phyloP scores from a whole-genome alignment of 2,113 vertebrate genomes.

The Strigops habroptila region DNA sequence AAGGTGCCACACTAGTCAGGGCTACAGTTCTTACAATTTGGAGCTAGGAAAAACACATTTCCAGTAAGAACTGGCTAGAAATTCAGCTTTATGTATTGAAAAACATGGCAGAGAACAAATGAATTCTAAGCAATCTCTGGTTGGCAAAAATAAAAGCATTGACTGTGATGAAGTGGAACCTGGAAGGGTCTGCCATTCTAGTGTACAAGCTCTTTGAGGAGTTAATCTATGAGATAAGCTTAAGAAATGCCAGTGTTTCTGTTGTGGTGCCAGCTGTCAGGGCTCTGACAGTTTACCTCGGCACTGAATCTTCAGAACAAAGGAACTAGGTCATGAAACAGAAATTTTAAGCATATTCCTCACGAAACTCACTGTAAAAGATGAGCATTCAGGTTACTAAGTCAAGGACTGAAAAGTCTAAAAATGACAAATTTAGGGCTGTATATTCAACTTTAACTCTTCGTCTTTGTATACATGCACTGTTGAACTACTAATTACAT shows the following conservation, averaged over 20 bases:
- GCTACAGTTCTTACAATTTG: not conserved
- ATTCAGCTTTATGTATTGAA: not conserved
- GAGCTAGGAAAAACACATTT: not conserved
- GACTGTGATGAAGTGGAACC: constrained; percentile 23
- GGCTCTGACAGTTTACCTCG: constrained; percentile 32
- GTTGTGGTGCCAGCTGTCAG: constrained; percentile 50
- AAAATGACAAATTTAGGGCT: constrained; percentile 4
- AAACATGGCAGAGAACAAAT: not conserved
- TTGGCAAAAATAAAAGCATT: not conserved
- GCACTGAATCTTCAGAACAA: constrained; percentile 48
- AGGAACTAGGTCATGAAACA: constrained; percentile 51
- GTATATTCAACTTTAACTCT: not conserved
- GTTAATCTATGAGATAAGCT: constrained; percentile 51
- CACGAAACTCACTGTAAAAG: constrained; percentile 2
- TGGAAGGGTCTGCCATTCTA: constrained; percentile 36
- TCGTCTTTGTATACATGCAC: not conserved
- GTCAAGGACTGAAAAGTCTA: not conserved
- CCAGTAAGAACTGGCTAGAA: not conserved
- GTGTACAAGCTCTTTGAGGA: constrained; percentile 36
- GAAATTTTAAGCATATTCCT: constrained; percentile 38
- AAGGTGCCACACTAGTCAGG: not conserved
- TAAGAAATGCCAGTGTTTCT: constrained; percentile 9
- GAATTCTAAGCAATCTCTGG: not conserved
- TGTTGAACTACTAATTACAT: constrained; percentile 3
- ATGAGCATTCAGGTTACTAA: not conserved